These are phyloP conservation scores for Glaucopsyche alexis DNA, from an alignment of 2,888 invertebrate genomes.

Conservation along the genomic window DNA sequence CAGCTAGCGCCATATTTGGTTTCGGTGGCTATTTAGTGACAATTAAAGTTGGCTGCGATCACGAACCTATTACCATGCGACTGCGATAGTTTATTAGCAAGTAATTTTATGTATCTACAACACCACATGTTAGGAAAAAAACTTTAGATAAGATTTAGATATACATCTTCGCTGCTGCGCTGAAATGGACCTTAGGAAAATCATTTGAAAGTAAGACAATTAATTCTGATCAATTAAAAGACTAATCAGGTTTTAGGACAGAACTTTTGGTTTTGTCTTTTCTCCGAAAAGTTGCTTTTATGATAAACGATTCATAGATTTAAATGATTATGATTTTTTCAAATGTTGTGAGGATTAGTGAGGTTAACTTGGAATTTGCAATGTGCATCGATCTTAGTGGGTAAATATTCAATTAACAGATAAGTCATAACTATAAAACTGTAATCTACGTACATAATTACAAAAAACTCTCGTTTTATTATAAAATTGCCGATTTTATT, in stretches of 20 bases:
- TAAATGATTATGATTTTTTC: too few species aligned
- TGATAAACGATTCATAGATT: too few species aligned
- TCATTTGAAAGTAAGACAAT: neutral
- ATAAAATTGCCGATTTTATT: slow-evolving; percentile 30
- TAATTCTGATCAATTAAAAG: too few species aligned
- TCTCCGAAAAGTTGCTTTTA: too few species aligned
- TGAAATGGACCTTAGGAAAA: neutral
- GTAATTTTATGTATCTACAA: slow-evolving; percentile 42
- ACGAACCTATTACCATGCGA: slow-evolving; percentile 56
- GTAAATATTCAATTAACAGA: neutral
- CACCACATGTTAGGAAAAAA: slow-evolving; percentile 37
- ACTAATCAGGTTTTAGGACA: too few species aligned
- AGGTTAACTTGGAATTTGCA: neutral
- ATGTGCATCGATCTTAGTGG: neutral
- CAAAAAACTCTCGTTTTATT: neutral
- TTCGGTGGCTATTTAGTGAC: slow-evolving; percentile 53
- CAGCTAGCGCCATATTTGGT: slow-evolving; percentile 40
- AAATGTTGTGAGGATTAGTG: neutral
- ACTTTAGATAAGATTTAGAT: slow-evolving; percentile 35
- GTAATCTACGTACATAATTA: slow-evolving; percentile 1
- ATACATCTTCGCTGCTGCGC: slow-evolving; percentile 26
- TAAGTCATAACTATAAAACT: slow-evolving; percentile 17
- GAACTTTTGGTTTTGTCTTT: too few species aligned
- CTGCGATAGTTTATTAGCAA: slow-evolving; percentile 45
- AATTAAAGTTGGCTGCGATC: slow-evolving; percentile 57